Evolutionary conservation across 2,113 vertebrate species (phyloP), one percentile per base, ranked within the genome.

Genomic region (Neopipo cinnamomea): DNA sequence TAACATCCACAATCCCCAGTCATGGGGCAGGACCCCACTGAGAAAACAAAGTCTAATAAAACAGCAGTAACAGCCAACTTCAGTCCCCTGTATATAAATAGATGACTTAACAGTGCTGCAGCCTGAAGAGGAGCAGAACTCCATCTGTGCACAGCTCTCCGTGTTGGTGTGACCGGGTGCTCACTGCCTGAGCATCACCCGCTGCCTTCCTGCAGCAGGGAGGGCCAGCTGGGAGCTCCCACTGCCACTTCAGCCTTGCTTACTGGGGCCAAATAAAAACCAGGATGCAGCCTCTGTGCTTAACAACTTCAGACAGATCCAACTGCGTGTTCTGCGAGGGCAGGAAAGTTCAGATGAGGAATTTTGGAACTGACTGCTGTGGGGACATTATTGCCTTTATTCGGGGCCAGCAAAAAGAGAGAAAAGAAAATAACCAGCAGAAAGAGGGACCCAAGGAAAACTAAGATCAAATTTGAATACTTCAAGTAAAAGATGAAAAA

Each of bases 11-110:
- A 82, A 66, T 68, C 53, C 46, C 13, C 49, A 95, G 81, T 35
- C 87, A 76, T 24, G 81, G 89, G 75, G 70, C 93, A 97, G 91
- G 77, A 95, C 31, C 66, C 93, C 81, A 91, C 87, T 87, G 93
- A 94, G 89, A 93, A 95, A 97, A 93, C 37, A 19, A 85, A 85
- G 87, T n/a, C 87, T 76, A 94, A 95, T 93, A 95, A 89, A 96
- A 93, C 66, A 94, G 87, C 89, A 91, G 58, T 85, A 95, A 89
- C 81, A 95, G 91, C 49, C 58, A 88, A 62, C 89, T 94, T 82
- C 91, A 94, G 25, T 53, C 61, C 41, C 58, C 49, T 68, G 66
- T 95, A 61, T 72, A 89, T 85, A 93, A 95, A 95, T 92, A 85
- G n/a, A 68, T 89, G 7, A 1, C 33, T 92, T 87, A 93, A 67